phyloP scores from a whole-genome alignment of 2,888 invertebrate genomes.

The Encarsia formosa region DNA sequence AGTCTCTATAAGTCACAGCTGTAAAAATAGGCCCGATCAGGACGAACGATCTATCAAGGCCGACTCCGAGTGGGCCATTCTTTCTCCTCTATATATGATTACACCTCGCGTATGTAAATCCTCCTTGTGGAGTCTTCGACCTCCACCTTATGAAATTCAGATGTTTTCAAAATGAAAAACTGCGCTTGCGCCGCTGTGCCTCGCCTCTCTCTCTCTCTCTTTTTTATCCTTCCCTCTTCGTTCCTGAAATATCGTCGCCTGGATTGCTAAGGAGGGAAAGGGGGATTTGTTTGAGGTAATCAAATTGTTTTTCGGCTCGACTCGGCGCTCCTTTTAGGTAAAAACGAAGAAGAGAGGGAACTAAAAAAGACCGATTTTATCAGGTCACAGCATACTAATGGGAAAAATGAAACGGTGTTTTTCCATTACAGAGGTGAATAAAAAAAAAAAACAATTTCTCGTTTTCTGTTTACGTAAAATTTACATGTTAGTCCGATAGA shows the following conservation, averaged over 20 bases:
- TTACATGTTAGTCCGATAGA: no score
- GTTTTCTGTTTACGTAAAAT: no score
- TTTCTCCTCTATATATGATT: slow-evolving; percentile 17
- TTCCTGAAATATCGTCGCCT: slow-evolving; percentile 5
- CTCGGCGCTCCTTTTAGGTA: no score
- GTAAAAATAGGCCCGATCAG: slow-evolving; percentile 6
- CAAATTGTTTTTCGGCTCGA: slow-evolving; percentile 5
- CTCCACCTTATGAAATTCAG: slow-evolving; percentile 21
- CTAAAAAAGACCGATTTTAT: no score
- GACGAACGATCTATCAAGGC: slow-evolving; percentile 11
- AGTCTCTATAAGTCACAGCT: no score
- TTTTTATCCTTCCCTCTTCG: not conserved
- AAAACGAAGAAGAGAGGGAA: no score
- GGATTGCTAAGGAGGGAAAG: slow-evolving; percentile 1
- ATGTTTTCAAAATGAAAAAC: slow-evolving; percentile 24
- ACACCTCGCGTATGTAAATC: slow-evolving; percentile 20
- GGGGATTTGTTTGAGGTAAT: not conserved
- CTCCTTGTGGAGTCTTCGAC: not conserved
- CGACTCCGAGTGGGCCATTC: not conserved
- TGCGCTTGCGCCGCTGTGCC: not conserved
- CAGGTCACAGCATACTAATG: no score
- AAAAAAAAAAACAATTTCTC: no score
- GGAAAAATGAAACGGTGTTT: no score
- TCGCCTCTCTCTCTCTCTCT: not conserved
- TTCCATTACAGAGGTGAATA: no score